phyloP scores from a whole-genome alignment of 1,140 invertebrate genomes.

The Myzus persicae region DNA sequence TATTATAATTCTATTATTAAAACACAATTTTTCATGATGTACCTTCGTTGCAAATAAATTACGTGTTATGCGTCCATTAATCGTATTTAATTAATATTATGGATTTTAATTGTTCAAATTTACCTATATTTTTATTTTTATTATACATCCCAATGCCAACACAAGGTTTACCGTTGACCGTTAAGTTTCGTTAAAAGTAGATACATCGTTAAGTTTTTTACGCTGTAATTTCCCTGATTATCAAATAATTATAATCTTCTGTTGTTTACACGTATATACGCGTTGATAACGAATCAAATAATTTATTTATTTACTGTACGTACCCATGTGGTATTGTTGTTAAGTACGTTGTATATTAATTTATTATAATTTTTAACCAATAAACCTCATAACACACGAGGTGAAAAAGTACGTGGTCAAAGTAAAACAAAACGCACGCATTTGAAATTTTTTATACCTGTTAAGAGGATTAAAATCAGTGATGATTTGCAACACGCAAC shows the following conservation, averaged over 20 bases:
- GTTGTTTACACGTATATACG: background rate
- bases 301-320: background rate
- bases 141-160: constrained; percentile 14
- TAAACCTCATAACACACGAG: background rate
- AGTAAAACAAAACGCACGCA: background rate
- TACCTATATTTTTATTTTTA: background rate
- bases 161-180: background rate
- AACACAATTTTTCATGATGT: background rate
- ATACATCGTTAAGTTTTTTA: background rate
- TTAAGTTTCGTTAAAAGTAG: background rate
- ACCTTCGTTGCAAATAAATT: background rate
- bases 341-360: background rate
- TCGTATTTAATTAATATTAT: background rate
- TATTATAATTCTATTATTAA: background rate
- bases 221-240: background rate
- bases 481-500: constrained; percentile 14
- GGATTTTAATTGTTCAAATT: background rate
- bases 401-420: background rate
- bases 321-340: background rate
- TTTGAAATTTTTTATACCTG: background rate
- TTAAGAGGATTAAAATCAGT: background rate
- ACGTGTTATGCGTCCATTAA: background rate
- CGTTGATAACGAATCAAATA: background rate
- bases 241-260: background rate
- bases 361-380: background rate